Evolutionary conservation across 92 coral and sea anemone species (phyloP), one percentile per base, ranked within the genome.

Genomic region (Zoanthus gigantus): DNA sequence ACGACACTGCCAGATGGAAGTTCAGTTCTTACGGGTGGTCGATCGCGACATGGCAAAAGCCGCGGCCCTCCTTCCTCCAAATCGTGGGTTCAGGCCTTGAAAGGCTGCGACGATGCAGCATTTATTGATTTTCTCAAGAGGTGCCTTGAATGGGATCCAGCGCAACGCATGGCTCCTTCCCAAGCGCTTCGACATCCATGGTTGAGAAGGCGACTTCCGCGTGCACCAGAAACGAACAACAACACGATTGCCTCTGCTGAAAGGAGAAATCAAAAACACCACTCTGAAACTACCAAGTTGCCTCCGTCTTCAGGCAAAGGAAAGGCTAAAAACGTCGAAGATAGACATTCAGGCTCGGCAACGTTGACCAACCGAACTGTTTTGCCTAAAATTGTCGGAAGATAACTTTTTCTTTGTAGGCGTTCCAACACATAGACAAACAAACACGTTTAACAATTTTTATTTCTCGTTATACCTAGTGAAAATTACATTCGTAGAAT

Each of bases 111-210:
- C 73, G 99, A 97, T 90, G 32, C 97, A 0, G 88, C 87, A 12
- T 97, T 97, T 86, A 95, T 95, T 61, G 99, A 97, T 86, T 97
- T 97, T 87, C 90, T 97, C 71, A 90, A 92, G 92, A 87, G 93
- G 74, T 97, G 99, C 69, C 90, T 97, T 63, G 98, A 97, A 66
- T 97, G 99, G 99, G 99, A 97, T 45, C 99, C 99, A 37, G 73
- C 94, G 11, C 94, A 94, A 48, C 91, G 99, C 72, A 87, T 97
- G 96, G 92, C 97, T 32, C 99, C 99, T 4, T 90, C 97, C 0
- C 98, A 97, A 91, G 99, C 99, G 14, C 94, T 97, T 52, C 92
- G 99, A 32, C 99, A 97, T 91, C 93, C 95, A 9, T 97, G 99
- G 99, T 92, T 97, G 46, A 83, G 99, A 66, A 88, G 99, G 58